A percentile compares a stretch with the other conserved stretches of the same genome.
Evolutionary conservation across 2,888 invertebrate species (phyloP).

Genomic region (Noctuana brunneofusca): DNA sequence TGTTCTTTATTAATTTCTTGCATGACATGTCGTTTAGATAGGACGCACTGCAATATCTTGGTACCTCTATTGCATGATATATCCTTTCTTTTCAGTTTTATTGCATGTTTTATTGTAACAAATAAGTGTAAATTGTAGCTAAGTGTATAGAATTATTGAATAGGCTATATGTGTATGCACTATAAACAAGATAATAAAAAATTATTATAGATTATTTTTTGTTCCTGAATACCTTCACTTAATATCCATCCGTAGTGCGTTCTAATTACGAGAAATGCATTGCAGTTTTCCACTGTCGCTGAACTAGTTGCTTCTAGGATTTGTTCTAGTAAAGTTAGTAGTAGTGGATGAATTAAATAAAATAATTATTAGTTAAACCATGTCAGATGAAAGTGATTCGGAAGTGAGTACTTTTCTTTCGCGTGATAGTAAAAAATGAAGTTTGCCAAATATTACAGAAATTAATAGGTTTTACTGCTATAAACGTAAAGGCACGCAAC

Average conservation of each 20-base stretch:
- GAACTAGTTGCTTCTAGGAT: conserved; percentile 15
- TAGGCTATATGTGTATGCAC: not conserved
- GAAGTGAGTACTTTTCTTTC: conserved; percentile 56
- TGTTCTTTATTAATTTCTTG: no score
- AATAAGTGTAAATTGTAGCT: no score
- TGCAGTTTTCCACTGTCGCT: conserved; percentile 49
- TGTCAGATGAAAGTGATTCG: conserved; percentile 49
- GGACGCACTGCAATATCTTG: no score
- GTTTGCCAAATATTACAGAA: conserved; percentile 51
- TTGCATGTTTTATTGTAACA: no score
- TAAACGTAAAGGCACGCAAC: conserved; percentile 64
- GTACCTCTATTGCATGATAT: no score
- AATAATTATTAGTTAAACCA: not conserved
- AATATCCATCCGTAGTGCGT: conserved; percentile 38
- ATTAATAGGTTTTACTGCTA: conserved; percentile 49
- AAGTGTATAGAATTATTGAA: not conserved
- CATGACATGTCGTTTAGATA: no score
- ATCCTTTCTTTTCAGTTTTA: no score
- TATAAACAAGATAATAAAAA: not conserved
- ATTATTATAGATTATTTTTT: conserved; percentile 21
- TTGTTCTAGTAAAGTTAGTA: not conserved
- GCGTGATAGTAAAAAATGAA: conserved; percentile 45
- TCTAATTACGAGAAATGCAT: conserved; percentile 39
- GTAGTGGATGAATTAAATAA: not conserved
- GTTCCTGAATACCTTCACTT: conserved; percentile 36